Base-by-base conservation (phyloP, 2,113 vertebrate species). In the Erythrolamprus reginae region DNA sequence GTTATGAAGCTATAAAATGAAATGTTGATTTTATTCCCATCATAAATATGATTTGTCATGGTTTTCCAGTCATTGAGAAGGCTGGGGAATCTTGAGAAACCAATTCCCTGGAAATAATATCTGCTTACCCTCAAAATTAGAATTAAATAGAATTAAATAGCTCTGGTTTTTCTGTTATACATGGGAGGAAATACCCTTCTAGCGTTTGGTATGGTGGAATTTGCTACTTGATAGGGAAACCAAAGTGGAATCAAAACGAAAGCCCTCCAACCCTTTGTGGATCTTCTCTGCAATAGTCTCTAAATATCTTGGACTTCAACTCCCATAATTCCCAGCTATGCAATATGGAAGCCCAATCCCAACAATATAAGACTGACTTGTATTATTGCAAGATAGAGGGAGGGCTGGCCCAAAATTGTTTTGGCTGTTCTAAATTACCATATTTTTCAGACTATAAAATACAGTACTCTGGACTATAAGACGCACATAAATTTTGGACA, bases 41-140 rank as follows among this genome's bases (percentile, higher is more conserved):
- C 92, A 96, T 95, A 94, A 5, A 21, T 96, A 92, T 96, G 95
- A 93, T 96, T 96, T 97, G 96, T 96, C 96, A 95, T 93, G 93
- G 93, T 95, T 96, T 95, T 93, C 96, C 95, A 96, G 92, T 94
- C 94, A 95, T 38, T 61, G 86, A 84, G 86, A 88, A 84, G 86
- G 93, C 91, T 91, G 95, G 93, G 93, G 96, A 77, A 88, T 45
- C 86, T 91, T 88, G 28, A 55, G 53, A 88, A 91, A 83, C 77
- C 47, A 82, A 48, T 88, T 88, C 86, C 83, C 56, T 88, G 53
- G 86, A 83, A 91, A 91, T n/a, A 87, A 61, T 51, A 88, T 28
- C 28, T 15, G n/a, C 86, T 83, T 50, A 77, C n/a, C 86, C 55
- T 10, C 42, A 23, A 83, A 84, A 88, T 88, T 88, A 91, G 77